Conservation (phyloP, 2,797 vertebrate species). For the Rhinophrynus dorsalis region DNA sequence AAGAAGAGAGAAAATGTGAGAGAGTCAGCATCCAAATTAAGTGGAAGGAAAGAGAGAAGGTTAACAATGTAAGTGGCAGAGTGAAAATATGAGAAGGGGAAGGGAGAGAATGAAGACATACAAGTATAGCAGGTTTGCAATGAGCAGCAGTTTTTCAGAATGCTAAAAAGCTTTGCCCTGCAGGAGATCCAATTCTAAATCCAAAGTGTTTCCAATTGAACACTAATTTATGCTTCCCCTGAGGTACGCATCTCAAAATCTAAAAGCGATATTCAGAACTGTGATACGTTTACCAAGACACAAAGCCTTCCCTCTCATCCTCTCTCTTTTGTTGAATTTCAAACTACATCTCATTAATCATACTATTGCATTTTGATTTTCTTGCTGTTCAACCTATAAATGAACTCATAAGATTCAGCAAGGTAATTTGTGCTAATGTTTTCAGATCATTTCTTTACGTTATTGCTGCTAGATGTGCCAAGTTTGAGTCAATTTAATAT, state of each 20-base stretch:
- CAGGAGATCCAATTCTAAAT: conserved; percentile 35
- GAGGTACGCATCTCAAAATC: conserved; percentile 27
- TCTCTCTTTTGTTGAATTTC: conserved; percentile 26
- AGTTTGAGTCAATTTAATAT: conserved; percentile 18
- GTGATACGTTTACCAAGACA: conserved; percentile 23
- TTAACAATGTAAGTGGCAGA: background rate
- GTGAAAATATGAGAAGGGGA: background rate
- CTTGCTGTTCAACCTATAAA: conserved; percentile 18
- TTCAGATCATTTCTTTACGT: conserved; percentile 14
- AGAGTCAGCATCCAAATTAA: no score
- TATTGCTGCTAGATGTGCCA: conserved; percentile 2
- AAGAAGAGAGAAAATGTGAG: no score
- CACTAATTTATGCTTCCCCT: conserved; percentile 39
- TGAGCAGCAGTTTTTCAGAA: conserved; percentile 15
- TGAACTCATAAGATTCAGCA: conserved; percentile 1
- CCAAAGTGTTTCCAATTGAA: conserved; percentile 40
- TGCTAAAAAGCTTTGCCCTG: conserved; percentile 20
- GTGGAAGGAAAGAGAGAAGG: background rate
- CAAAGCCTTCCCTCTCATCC: conserved; percentile 7
- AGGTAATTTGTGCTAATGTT: conserved; percentile 36
- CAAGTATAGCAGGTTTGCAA: background rate
- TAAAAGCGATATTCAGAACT: conserved; percentile 13
- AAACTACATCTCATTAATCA: conserved; percentile 36
- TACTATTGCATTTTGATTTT: conserved; percentile 27
- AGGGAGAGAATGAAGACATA: background rate